These are phyloP conservation scores for Platerodrilus igneus DNA, from an alignment of 2,888 invertebrate genomes.

Conservation along the genomic window DNA sequence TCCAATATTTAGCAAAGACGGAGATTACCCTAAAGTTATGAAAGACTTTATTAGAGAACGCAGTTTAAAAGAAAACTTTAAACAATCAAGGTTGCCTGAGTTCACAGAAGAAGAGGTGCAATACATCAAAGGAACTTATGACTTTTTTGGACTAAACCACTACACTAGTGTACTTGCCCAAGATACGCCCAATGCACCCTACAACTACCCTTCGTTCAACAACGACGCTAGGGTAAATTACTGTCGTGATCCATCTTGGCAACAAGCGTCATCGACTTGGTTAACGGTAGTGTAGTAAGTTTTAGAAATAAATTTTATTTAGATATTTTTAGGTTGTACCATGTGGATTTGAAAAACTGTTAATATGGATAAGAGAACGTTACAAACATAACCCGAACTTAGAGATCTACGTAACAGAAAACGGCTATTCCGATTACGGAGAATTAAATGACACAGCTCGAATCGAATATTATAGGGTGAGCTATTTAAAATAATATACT, in stretches of 20 bases:
- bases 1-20: slow-evolving; percentile 54
- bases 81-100: slow-evolving; percentile 57
- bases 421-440: slow-evolving; percentile 44
- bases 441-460: slow-evolving; percentile 1
- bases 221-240: no score
- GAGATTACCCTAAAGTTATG: slow-evolving; percentile 66
- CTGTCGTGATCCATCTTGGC: no score
- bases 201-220: no score
- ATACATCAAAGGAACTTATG: slow-evolving; percentile 57
- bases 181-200: no score
- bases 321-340: slow-evolving; percentile 40
- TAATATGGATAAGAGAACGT: slow-evolving; percentile 58
- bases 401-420: slow-evolving; percentile 57
- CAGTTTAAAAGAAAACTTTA: slow-evolving; percentile 56
- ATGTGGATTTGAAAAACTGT: slow-evolving; percentile 59
- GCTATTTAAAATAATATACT: no score
- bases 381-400: slow-evolving; percentile 62
- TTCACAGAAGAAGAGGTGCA: slow-evolving; percentile 59
- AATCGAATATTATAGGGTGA: slow-evolving; percentile 4
- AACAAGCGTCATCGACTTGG: no score
- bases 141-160: slow-evolving; percentile 72
- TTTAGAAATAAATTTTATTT: background rate
- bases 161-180: no score
- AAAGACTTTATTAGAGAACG: slow-evolving; percentile 54
- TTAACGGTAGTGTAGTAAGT: background rate